Evolutionary conservation across 23 tunicate genomes (phyloP), one percentile per base, ranked within the genome.

Genomic region (Trididemnum miniatum): DNA sequence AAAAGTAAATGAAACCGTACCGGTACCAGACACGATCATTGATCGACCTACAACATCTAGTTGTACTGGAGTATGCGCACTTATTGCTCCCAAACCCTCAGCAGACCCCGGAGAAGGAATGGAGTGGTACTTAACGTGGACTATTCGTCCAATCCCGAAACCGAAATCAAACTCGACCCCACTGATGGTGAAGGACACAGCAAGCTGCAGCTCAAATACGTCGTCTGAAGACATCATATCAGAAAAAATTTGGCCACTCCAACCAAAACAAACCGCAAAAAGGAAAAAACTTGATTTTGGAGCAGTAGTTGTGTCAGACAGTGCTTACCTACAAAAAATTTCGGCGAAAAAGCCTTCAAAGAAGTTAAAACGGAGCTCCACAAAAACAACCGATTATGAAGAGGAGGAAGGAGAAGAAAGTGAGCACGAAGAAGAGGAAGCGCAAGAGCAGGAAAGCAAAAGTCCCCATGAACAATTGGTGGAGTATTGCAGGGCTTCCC

Each of bases 81-180:
- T 20, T 7, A 4, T 71, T 29, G 37, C 30, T 30, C 76, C 37
- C 28, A 71, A 71, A 37, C 76, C 76, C 5, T 7, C 76, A 29
- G 15, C 54, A 9, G 54, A 44, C 54, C 38, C 37, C 4, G 76
- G 25, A 20, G 40, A 5, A 31, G 76, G 44, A 31, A 71, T 20
- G 29, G 76, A 29, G 44, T 71, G 76, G 76, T 4, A 26, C 12
- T 3, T n/a, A 31, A n/a, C 37, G 29, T 71, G 76, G 76, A 44
- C 54, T 44, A 9, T 15, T 15, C 15, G 15, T 44, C 54, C 54
- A 44, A 44, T 44, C 15, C 9, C 9, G 9, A 44, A 44, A 44
- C 54, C 54, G 54, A 15, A 7, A 44, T 9, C 54, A 44, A 44
- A 15, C 54, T 44, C 54, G 9, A 44, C 54, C 15, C 54, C 54